phyloP scores from a whole-genome alignment of 2,113 vertebrate genomes.

The Cephalophus harveyi region DNA sequence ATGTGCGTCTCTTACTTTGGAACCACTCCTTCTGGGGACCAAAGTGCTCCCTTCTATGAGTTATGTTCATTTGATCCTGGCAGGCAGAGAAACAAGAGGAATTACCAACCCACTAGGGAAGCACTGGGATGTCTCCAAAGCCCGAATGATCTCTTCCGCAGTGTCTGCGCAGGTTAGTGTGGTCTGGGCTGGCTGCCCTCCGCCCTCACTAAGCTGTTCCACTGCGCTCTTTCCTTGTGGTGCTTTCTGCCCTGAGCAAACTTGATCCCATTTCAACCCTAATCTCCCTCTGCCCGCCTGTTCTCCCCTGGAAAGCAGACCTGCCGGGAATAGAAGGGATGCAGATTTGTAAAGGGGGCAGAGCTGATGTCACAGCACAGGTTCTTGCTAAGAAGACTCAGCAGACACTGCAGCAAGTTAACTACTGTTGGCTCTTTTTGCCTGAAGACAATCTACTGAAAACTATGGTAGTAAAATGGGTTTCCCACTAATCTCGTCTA shows the following conservation, averaged over 20 bases:
- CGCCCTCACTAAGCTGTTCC: fast-evolving
- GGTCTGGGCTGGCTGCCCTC: neutral
- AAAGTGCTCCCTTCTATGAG: neutral
- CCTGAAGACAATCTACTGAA: neutral
- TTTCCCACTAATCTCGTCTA: neutral
- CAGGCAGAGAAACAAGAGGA: neutral
- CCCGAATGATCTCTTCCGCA: neutral
- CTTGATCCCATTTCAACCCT: neutral
- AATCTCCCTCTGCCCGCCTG: neutral
- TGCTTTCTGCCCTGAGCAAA: neutral
- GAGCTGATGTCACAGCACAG: neutral
- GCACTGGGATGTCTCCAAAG: fast-evolving
- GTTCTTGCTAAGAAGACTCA: neutral
- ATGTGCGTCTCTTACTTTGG: fast-evolving
- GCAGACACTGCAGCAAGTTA: neutral
- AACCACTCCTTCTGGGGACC: neutral
- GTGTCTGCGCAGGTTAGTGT: fast-evolving
- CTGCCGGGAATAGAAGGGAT: neutral
- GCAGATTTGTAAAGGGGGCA: neutral
- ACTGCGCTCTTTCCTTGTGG: fast-evolving
- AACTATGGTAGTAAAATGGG: neutral
- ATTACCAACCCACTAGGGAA: neutral
- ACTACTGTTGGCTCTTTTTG: neutral
- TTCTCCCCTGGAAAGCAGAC: neutral
- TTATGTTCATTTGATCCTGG: neutral